Base-by-base conservation (phyloP, 2,888 invertebrate genomes). In the Byasa hedistus region DNA sequence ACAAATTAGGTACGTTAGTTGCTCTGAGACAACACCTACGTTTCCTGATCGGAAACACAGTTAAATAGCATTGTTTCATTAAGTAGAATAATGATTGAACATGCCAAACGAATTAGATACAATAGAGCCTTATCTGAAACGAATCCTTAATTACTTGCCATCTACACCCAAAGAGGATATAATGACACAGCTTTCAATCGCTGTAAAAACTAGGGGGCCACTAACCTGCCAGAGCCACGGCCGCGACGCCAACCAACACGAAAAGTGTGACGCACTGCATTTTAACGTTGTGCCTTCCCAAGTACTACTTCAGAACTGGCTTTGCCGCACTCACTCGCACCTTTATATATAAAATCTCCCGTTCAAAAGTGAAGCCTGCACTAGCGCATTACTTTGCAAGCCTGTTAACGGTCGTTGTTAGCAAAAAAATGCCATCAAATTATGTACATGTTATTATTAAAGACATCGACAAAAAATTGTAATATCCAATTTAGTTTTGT, bases 151-250 rank as follows among this genome's bases (percentile, higher is more conserved):
- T 82, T 73, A 73, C 72, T 74, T 71, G 66, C 72, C 73, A 78
- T 78, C 77, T 73, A 74, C 72, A 75, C 69, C 69, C 69, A 71
- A 77, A 81, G 79, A 75, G 73, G 74, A 79, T 79, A 80, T 76
- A 73, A 73, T 71, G 72, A 65, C 65, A 78, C 59, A 70, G 71
- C 70, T 58, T 19, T 56, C 68, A 70, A 68, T 73, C 74, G 73
- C 76, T 75, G 80, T 80, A 87, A 89, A 88, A 88, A 88, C 78
- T 69, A 74, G 69, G 69, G 78, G 89, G 87, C 84, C 90, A 91
- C 91, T 91, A 88, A 91, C 91, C 91, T 91, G 89, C 89, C 68
- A 85, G 77, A 68, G 84, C 86, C 75, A 86, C 83, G 73, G 87
- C 81, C 76, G 85, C 77, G 73, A 87, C 74, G 69, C 84, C 85